These are phyloP conservation scores for Drosophila falleni DNA, from an alignment of 2,888 invertebrate species.

Conservation along the genomic window DNA sequence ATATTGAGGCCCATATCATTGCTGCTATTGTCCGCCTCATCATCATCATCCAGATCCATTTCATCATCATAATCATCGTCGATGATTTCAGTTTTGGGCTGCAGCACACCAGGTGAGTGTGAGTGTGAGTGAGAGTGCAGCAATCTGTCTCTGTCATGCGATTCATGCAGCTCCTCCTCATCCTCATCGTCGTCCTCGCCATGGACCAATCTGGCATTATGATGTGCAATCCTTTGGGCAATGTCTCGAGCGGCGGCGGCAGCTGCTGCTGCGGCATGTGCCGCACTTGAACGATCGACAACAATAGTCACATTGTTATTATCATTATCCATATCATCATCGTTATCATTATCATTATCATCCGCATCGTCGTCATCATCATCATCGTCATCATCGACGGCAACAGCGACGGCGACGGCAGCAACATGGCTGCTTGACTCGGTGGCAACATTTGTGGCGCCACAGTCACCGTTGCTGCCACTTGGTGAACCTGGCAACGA, in stretches of 20 bases:
- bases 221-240: conserved; percentile 67
- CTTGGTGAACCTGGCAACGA: conserved; percentile 46
- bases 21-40: conserved; percentile 88
- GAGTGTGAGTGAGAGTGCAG: conserved; percentile 28
- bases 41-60: conserved; percentile 86
- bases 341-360: conserved; percentile 47
- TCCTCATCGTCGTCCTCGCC: conserved; percentile 62
- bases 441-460: conserved; percentile 18
- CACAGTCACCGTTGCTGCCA: conserved; percentile 65
- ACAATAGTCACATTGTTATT: conserved; percentile 56
- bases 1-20: conserved; percentile 88
- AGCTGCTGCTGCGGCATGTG: conserved; percentile 46
- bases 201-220: conserved; percentile 41
- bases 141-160: conserved; percentile 44
- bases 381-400: conserved; percentile 47
- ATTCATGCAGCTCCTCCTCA: conserved; percentile 52
- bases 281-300: conserved; percentile 44
- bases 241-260: conserved; percentile 66
- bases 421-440: conserved; percentile 49
- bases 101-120: conserved; percentile 43
- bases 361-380: conserved; percentile 51
- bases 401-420: conserved; percentile 46
- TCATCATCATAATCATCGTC: conserved; percentile 83
- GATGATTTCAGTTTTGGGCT: conserved; percentile 75
- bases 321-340: conserved; percentile 39